These are phyloP conservation scores for Bombylius discolor DNA, from an alignment of 2,888 invertebrate genomes.

Conservation along the genomic window DNA sequence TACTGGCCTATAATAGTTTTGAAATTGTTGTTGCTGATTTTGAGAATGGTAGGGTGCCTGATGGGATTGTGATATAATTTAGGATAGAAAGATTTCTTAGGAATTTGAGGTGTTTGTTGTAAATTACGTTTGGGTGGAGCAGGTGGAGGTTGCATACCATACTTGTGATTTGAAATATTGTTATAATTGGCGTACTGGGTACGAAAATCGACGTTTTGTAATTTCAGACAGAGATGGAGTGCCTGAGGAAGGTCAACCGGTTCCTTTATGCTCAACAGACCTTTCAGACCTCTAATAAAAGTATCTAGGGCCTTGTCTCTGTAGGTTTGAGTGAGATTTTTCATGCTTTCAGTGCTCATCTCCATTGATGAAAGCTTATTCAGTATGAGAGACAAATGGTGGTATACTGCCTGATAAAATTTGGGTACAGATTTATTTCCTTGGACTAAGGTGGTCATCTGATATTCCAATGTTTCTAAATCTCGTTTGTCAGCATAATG, in stretches of 20 bases:
- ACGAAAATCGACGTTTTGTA: not conserved
- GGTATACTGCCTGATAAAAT: conserved; percentile 11
- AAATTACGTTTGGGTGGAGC: not conserved
- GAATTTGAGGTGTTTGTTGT: not conserved
- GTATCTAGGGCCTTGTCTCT: not conserved
- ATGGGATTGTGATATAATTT: not conserved
- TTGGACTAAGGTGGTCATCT: conserved; percentile 10
- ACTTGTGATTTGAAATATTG: not conserved
- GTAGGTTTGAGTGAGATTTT: not conserved
- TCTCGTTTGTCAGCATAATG: conserved; percentile 12
- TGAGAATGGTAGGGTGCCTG: not conserved
- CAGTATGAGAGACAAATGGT: conserved; percentile 12
- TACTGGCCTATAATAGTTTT: not conserved
- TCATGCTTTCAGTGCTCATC: not conserved
- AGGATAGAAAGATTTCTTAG: not conserved
- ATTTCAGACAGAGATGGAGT: not conserved
- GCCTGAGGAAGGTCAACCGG: not conserved
- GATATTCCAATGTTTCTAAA: conserved; percentile 10
- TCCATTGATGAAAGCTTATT: conserved; percentile 11
- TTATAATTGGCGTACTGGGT: not conserved
- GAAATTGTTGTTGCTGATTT: not conserved
- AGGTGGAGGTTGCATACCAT: not conserved
- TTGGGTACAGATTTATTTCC: conserved; percentile 4
- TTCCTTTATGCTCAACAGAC: not conserved
- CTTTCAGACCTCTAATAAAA: not conserved